Evolutionary conservation across 2,888 invertebrate species (phyloP).

Genomic region (Odontothrips loti): DNA sequence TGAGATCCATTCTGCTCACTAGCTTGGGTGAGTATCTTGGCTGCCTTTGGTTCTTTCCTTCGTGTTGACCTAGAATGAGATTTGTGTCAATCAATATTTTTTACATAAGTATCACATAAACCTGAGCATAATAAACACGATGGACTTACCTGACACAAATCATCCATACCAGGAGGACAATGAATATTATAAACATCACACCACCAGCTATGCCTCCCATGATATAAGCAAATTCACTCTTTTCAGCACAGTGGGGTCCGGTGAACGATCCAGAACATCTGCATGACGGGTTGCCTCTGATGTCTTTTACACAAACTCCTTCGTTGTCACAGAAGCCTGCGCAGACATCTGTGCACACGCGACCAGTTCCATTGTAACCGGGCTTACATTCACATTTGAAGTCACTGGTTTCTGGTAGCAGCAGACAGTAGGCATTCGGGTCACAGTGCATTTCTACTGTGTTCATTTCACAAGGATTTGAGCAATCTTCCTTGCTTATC

Average conservation of each 20-base stretch:
- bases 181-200: constrained; percentile 88
- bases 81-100: background rate
- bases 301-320: constrained; percentile 79
- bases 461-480: constrained; percentile 83
- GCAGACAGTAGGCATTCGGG: constrained; percentile 78
- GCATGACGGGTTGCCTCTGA: constrained; percentile 78
- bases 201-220: constrained; percentile 91
- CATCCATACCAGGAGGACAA: constrained; percentile 94
- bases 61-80: constrained; percentile 63
- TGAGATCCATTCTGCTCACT: constrained; percentile 89
- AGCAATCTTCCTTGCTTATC: constrained; percentile 77
- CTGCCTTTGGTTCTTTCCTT: constrained; percentile 76
- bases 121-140: constrained; percentile 28
- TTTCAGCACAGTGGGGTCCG: constrained; percentile 80
- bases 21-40: constrained; percentile 77
- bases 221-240: constrained; percentile 92
- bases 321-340: constrained; percentile 84
- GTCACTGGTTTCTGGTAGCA: constrained; percentile 75
- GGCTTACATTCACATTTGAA: constrained; percentile 91
- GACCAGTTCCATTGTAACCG: constrained; percentile 85
- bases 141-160: constrained; percentile 75
- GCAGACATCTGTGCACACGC: constrained; percentile 77
- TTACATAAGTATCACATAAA: background rate
- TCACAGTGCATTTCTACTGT: constrained; percentile 82
- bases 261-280: constrained; percentile 89